Percentiles rank a stretch among this genome's conserved stretches.
These are phyloP conservation scores for Ageneiosus marmoratus DNA, from an alignment of 2,113 vertebrate species.

Conservation along the genomic window DNA sequence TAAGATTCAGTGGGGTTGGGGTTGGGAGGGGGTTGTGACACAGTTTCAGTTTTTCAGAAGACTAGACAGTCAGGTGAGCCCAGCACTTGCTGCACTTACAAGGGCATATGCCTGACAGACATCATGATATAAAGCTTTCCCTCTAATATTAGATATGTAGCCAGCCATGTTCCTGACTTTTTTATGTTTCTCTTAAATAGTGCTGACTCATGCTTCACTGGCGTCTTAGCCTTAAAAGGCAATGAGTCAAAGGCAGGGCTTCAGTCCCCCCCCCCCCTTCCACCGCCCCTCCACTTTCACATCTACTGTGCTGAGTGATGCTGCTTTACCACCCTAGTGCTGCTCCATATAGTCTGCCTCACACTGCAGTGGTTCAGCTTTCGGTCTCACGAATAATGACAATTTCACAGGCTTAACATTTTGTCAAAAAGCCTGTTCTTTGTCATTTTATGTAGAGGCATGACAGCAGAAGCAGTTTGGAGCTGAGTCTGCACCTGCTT, in stretches of 20 bases:
- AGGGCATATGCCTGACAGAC: constrained; percentile 40
- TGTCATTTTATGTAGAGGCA: constrained; percentile 33
- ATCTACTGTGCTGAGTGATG: constrained; percentile 50
- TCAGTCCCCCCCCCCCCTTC: constrained; percentile 12
- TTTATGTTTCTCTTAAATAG: constrained; percentile 48
- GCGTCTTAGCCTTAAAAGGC: constrained; percentile 57
- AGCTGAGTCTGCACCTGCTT: constrained; percentile 38
- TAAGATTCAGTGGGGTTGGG: background rate
- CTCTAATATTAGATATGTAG: constrained; percentile 25
- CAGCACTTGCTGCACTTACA: constrained; percentile 30
- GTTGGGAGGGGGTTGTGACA: constrained; percentile 24
- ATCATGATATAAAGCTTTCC: constrained; percentile 30
- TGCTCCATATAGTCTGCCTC: constrained; percentile 46
- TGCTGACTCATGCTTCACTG: constrained; percentile 59
- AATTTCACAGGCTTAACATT: constrained; percentile 34
- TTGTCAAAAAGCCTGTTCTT: constrained; percentile 29
- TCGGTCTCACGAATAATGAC: constrained; percentile 34
- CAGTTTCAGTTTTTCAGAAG: constrained; percentile 41
- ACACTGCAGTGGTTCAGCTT: constrained; percentile 46
- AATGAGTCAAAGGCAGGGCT: constrained; percentile 51
- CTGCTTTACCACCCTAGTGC: constrained; percentile 53
- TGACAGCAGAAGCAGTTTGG: constrained; percentile 42
- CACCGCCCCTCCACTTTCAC: constrained; percentile 6
- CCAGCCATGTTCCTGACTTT: constrained; percentile 36
- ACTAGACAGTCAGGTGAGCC: constrained; percentile 36